Evolutionary conservation across 2,888 invertebrate species (phyloP).

Genomic region (Drosophila multiciliata): DNA sequence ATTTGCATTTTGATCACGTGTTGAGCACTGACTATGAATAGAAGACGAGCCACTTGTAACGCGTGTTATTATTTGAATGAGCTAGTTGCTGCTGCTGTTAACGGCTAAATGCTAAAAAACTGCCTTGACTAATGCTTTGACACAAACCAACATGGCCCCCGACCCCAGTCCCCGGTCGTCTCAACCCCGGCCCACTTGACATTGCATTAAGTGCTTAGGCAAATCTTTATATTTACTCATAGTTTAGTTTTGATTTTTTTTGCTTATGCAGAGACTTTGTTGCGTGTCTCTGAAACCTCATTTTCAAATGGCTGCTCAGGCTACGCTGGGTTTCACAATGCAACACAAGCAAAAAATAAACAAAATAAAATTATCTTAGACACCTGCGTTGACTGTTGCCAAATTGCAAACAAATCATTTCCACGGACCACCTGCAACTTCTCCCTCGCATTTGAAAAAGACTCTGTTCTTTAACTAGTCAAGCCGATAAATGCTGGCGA

Average conservation of each 20-base stretch:
- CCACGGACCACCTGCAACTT: slow-evolving; percentile 31
- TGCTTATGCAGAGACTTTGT: slow-evolving; percentile 38
- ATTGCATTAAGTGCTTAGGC: slow-evolving; percentile 44
- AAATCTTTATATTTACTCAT: slow-evolving; percentile 11
- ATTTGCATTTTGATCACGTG: slow-evolving; percentile 63
- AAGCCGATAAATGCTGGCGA: neutral
- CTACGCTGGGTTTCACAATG: slow-evolving; percentile 36
- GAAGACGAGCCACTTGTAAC: slow-evolving; percentile 58
- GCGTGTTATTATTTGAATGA: slow-evolving; percentile 68
- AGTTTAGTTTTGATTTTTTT: slow-evolving; percentile 8
- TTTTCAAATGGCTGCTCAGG: slow-evolving; percentile 55
- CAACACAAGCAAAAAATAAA: slow-evolving; percentile 21
- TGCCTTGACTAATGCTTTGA: slow-evolving; percentile 9
- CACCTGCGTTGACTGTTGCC: slow-evolving; percentile 28
- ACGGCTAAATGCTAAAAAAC: slow-evolving; percentile 44
- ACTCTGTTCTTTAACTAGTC: slow-evolving; percentile 5
- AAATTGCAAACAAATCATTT: slow-evolving; percentile 8
- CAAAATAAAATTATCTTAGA: slow-evolving; percentile 28
- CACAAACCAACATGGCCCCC: slow-evolving; percentile 15
- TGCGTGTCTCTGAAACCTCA: slow-evolving; percentile 68
- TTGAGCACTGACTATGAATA: slow-evolving; percentile 11
- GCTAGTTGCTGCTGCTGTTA: slow-evolving; percentile 42
- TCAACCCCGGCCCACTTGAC: slow-evolving; percentile 43
- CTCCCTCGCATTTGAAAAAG: neutral
- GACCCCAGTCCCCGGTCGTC: slow-evolving; percentile 7